Base-by-base conservation (phyloP, 2,113 vertebrate species). In the Meleagris gallopavo region DNA sequence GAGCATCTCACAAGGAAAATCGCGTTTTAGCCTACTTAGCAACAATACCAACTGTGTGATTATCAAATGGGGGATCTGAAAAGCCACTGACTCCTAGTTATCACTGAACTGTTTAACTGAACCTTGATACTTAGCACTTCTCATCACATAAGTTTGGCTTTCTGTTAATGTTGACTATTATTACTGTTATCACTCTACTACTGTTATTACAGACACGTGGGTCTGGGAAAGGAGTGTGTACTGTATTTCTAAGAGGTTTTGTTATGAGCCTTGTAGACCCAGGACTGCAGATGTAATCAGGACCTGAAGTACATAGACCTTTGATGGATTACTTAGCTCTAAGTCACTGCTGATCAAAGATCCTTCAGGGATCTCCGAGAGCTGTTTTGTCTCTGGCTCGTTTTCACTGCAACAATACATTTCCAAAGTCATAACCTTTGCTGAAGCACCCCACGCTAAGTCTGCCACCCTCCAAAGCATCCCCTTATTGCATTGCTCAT, bases 401-500 rank as follows among this genome's bases (percentile, higher is more conserved):
- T 61, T 61, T 20, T 43, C 11, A 25, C 32, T 86, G 27, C 15
- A 62, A 17, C 36, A 29, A 18, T 62, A 25, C 11, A 10, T 74
- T 78, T 61, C 36, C 40, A 75, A 78, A 79, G 24, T n/a, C 40
- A 18, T 20, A 41, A 34, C 9, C 11, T 57, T 45, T 52, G 27
- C 18, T 38, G 52, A 64, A 69, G 11, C 11, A n/a, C 29, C 36
- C 14, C 2, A 2, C 32, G 5, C 29, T 46, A 25, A 11, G 20
- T n/a, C 60, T 40, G 43, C 60, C 46, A 41, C 55, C 45, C 18
- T 34, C 36, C 1, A 1, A 61, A 81, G 20, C 52, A 36, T 34
- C 20, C 45, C 27, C 40, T 75, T 5, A 8, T 58, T 8, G 0
- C n/a, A 22, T 0, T 4, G 32, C 34, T 66, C 2, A 0, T 13